Evolutionary conservation across 1,140 invertebrate genomes (phyloP).

Genomic region (Oncopodura yosiiana): DNA sequence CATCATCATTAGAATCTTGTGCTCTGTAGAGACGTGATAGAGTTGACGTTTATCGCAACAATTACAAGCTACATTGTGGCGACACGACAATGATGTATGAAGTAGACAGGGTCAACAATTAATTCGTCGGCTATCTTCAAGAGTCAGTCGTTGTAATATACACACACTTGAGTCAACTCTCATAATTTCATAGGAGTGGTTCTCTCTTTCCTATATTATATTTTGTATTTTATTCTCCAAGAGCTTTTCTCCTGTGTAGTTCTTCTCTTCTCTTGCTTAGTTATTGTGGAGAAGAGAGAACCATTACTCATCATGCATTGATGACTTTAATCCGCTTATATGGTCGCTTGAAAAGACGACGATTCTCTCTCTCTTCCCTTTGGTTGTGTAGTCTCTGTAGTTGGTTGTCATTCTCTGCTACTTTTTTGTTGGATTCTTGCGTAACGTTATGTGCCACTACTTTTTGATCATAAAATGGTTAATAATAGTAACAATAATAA

Average conservation of each 20-base stretch:
- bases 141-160: constrained; percentile 10
- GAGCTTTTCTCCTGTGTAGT: background rate
- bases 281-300: background rate
- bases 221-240: background rate
- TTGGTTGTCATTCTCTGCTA: too few species aligned
- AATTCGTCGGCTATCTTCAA: constrained; percentile 22
- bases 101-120: constrained; percentile 24
- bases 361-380: background rate
- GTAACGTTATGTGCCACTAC: too few species aligned
- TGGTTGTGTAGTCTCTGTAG: too few species aligned
- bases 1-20: too few species aligned
- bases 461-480: too few species aligned
- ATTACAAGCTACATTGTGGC: too few species aligned
- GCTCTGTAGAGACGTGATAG: too few species aligned
- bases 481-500: too few species aligned
- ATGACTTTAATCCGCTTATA: constrained; percentile 35
- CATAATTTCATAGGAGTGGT: background rate
- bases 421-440: too few species aligned
- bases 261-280: background rate
- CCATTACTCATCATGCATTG: constrained; percentile 32
- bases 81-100: constrained; percentile 3
- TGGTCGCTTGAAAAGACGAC: background rate
- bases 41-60: too few species aligned
- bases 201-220: background rate
- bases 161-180: background rate